A percentile compares a stretch with the other conserved stretches of the same genome.
These are phyloP conservation scores for Petrolisthes manimaculis DNA, from an alignment of 2,888 invertebrate genomes.

Conservation along the genomic window DNA sequence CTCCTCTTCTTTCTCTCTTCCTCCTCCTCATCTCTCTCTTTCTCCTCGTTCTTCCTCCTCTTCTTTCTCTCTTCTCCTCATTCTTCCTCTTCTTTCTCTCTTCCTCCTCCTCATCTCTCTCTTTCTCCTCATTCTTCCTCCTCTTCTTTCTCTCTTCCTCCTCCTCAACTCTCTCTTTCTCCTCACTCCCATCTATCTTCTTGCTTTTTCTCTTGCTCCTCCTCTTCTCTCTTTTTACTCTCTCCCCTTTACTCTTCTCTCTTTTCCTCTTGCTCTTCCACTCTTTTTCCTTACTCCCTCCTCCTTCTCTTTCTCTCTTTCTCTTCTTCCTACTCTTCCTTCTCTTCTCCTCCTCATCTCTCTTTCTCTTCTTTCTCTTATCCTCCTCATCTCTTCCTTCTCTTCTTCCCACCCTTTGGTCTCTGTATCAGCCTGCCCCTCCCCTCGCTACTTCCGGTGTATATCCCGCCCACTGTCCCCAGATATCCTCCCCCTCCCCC, in stretches of 20 bases:
- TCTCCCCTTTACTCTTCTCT: not conserved
- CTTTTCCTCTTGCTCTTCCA: not conserved
- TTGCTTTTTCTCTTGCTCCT: not conserved
- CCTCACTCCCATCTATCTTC: not conserved
- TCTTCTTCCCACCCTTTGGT: not conserved
- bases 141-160: not conserved
- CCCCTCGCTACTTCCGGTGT: not conserved
- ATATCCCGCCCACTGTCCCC: not conserved
- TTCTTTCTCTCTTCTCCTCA: not conserved
- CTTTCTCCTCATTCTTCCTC: not conserved
- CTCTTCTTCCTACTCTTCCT: not conserved
- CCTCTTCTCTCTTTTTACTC: not conserved
- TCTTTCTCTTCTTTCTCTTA: not conserved
- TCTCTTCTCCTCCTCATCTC: not conserved
- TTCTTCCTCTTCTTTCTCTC: not conserved
- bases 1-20: not conserved
- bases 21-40: not conserved
- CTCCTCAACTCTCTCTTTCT: not conserved
- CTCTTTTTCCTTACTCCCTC: not conserved
- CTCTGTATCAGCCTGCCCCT: not conserved
- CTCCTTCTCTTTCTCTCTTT: not conserved
- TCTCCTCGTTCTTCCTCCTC: not conserved
- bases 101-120: not conserved
- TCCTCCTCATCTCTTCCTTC: not conserved
- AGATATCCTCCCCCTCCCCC: not conserved